Base-by-base conservation (phyloP, 2,888 invertebrate genomes). In the Caradrina kadenii region DNA sequence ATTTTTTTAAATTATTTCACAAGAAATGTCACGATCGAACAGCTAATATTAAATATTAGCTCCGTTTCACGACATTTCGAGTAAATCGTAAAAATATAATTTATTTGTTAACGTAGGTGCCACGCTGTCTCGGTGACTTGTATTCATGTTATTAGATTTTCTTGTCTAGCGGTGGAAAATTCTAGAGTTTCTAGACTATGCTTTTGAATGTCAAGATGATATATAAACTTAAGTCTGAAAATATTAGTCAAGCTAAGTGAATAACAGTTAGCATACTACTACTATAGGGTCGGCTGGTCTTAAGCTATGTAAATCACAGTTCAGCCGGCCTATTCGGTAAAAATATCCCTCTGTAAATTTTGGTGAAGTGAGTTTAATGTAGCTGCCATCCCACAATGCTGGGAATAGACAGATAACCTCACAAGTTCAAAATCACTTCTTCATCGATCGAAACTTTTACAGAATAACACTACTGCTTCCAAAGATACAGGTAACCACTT, bases 101-200 rank as follows among this genome's bases (percentile, higher is more conserved):
- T 78, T 63, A 78, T 50, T 2, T 0, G 45, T n/a, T 15, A 22
- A 80, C 70, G 77, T 78, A 78, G 81, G 81, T 63, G 71, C 76
- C 77, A 42, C 31, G 63, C 70, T 11, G 81, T 80, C 81, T 78
- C 56, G 11, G 22, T 21, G 39, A 52, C 17, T 10, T 52, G 21
- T 21, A 54, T 26, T 66, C n/a, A 4, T 45, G 19, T 59, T 59
- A 55, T 52, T 31, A 50, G 39, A 48, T 35, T 49, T 56, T 42
- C 42, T 42, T 11, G 13, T 53, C 13, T 39, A 10, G 3, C 39
- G 2, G 0, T 53, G 6, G 53, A 68, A 58, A 11, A 17, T 50
- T 65, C 52, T 54, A 62, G 61, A 48, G 11, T 11, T 2, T 65
- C 52, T 54, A 59, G 58, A 39, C 13, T 11, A 3, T 1, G 49